Evolutionary conservation across 2,113 vertebrate genomes (phyloP).

Genomic region (Gobiocypris rarus): DNA sequence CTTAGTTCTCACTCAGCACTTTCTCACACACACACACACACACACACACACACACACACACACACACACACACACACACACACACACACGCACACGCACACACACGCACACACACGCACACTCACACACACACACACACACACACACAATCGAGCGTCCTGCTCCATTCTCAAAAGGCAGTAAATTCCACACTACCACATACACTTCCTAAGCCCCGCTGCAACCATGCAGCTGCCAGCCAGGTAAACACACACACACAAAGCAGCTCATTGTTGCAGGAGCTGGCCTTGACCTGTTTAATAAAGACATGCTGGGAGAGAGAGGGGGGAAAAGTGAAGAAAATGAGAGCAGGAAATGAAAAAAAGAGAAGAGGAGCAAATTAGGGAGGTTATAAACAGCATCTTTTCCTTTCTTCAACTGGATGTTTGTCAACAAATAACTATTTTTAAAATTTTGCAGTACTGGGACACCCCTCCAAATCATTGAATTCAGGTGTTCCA

Average conservation of each 20-base stretch:
- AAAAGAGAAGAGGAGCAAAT: background rate
- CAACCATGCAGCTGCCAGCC: slow-evolving; percentile 21
- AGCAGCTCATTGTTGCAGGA: slow-evolving; percentile 51
- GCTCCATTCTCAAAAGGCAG: slow-evolving; percentile 11
- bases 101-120: background rate
- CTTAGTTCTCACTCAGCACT: slow-evolving; percentile 49
- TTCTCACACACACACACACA: slow-evolving; percentile 7
- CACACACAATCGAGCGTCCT: background rate
- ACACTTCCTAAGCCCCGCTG: background rate
- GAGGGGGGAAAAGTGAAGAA: background rate
- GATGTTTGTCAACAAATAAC: background rate
- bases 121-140: background rate
- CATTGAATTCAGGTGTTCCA: no score
- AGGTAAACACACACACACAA: slow-evolving; percentile 42
- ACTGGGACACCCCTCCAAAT: no score
- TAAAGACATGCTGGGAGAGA: background rate
- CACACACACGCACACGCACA: background rate
- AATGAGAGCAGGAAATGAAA: background rate
- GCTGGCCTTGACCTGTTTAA: slow-evolving; percentile 43
- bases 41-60: slow-evolving; percentile 17
- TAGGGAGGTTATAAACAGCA: background rate
- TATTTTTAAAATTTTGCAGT: background rate
- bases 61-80: slow-evolving; percentile 8
- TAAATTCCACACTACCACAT: background rate
- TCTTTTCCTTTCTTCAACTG: background rate